phyloP scores from a whole-genome alignment of 2,113 vertebrate species.

The Dinomys branickii region DNA sequence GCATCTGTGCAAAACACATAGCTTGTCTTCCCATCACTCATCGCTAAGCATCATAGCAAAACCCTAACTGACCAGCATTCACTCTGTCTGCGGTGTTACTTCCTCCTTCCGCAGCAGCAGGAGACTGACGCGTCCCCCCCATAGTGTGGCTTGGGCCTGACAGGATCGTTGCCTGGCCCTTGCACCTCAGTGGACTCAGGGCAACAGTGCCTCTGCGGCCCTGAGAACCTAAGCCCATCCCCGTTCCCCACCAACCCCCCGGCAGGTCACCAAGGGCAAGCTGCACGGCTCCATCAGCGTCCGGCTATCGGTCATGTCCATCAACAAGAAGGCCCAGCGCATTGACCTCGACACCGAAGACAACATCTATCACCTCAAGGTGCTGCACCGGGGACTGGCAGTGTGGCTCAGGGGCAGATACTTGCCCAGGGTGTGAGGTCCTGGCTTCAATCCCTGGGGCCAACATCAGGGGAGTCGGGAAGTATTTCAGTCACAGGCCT shows the following conservation, averaged over 20 bases:
- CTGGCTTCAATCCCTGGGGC: not conserved
- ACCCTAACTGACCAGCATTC: not conserved
- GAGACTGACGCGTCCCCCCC: not conserved
- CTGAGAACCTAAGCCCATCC: not conserved
- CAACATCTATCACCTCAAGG: constrained; percentile 96
- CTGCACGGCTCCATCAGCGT: constrained; percentile 93
- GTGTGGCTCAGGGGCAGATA: not conserved
- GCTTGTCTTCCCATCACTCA: not conserved
- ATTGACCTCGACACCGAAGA: constrained; percentile 95
- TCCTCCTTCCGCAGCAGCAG: not conserved
- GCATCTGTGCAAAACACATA: not conserved
- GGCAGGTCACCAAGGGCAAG: constrained; percentile 92
- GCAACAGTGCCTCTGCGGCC: not conserved
- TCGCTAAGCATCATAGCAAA: not conserved
- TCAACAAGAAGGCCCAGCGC: constrained; percentile 95
- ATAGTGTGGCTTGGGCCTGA: not conserved
- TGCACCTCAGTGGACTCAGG: not conserved
- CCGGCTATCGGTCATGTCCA: constrained; percentile 94
- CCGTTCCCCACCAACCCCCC: not conserved
- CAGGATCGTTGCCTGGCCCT: not conserved
- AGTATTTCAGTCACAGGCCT: not conserved
- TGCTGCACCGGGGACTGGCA: not conserved
- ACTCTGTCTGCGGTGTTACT: no score
- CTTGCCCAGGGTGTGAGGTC: not conserved
- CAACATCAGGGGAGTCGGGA: not conserved